Base-by-base conservation (phyloP, 2,888 invertebrate genomes). In the Trichopoda pennipes region DNA sequence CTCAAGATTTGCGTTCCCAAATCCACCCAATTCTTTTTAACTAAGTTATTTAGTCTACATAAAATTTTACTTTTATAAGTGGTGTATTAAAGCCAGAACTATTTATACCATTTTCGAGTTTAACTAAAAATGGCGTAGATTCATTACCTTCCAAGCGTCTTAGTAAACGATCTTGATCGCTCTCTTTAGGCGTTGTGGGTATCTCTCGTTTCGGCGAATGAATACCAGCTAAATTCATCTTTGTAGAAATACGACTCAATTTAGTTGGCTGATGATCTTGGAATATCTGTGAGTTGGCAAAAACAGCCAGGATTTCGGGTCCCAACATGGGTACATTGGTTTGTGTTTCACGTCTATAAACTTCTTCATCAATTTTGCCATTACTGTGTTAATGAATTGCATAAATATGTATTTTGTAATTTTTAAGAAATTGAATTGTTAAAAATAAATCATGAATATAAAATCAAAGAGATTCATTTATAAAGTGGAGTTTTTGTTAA, bases 241-340 rank as follows among this genome's bases (percentile, higher is more conserved):
- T 90, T 9, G 91, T 90, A 80, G 85, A 88, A 47, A 89, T 91
- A 72, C 90, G 88, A 70, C 87, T 89, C 68, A 91, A 76, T 84
- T 91, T 90, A 10, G 91, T 90, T 7, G 91, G 90, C 85, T 91
- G 91, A 85, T 91, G 91, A 73, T 91, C 91, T 85, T 91, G 90
- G 86, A 91, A 91, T 79, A 91, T 91, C 86, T 91, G 91, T 75
- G 91, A 91, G 73, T 91, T 91, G 53, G 91, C 89, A 84, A 91
- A 91, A 10, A 91, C 91, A 1, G 91, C 89, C 77, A 91, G 75
- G 70, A 91, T 91, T 86, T 91, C 92, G 0, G 92, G 92, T 1
- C 92, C 92, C 84, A 91, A 75, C 86, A 90, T 91, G 23, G 91
- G 91, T 17, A 91, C 91, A 85, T 90, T 91, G 55, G 89, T 91